A percentile compares a stretch with the other conserved stretches of the same genome.
These are phyloP conservation scores for Buceros bicornis DNA, from an alignment of 2,797 vertebrate genomes.

Conservation along the genomic window DNA sequence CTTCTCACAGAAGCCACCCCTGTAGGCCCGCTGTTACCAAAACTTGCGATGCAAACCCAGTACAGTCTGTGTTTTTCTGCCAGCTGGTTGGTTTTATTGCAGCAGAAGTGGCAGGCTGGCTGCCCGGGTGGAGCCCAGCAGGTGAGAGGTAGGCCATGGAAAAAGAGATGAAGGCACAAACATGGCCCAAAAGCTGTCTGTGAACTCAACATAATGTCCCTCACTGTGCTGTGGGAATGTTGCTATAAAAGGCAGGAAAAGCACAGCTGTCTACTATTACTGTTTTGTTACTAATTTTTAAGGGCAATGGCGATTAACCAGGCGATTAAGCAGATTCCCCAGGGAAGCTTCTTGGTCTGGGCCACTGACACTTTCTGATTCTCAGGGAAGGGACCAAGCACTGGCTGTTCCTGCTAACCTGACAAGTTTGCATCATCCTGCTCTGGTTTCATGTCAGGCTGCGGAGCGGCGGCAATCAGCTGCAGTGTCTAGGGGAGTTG, in stretches of 20 bases:
- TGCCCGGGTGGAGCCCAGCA: background rate
- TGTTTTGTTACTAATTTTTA: conserved; percentile 46
- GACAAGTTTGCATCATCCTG: background rate
- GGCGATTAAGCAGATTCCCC: background rate
- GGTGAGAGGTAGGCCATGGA: background rate
- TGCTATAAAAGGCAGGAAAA: conserved; percentile 47
- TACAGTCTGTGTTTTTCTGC: background rate
- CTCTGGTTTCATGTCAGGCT: background rate
- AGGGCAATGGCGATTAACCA: conserved; percentile 2
- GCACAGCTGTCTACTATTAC: conserved; percentile 14
- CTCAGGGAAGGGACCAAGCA: background rate
- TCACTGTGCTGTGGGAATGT: background rate
- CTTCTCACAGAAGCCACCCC: background rate
- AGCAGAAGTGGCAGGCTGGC: background rate
- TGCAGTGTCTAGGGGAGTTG: fast-evolving
- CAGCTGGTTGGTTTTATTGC: background rate
- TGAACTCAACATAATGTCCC: background rate
- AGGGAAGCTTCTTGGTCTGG: background rate
- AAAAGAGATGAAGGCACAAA: background rate
- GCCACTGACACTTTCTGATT: background rate
- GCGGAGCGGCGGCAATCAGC: background rate
- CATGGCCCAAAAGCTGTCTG: background rate
- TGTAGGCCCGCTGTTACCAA: background rate
- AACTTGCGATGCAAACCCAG: background rate
- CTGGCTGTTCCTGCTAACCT: background rate